Evolutionary conservation across 2,797 vertebrate genomes (phyloP).

Genomic region (Phalanger gymnotis): DNA sequence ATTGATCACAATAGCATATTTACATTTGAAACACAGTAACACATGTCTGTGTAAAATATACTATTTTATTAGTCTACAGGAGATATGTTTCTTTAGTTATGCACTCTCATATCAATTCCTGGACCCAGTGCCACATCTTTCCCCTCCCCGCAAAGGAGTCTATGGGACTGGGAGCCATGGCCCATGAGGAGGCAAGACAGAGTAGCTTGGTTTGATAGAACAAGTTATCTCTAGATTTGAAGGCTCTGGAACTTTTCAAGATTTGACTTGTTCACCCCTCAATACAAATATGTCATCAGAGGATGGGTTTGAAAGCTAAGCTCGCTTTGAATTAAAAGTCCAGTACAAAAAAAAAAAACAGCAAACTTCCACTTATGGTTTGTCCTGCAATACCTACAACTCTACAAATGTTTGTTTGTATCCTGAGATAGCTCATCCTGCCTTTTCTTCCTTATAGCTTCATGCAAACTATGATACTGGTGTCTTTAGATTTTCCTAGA

Average conservation of each 20-base stretch:
- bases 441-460: conserved; percentile 9
- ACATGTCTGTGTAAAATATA: too few relatives aligned
- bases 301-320: conserved; percentile 9
- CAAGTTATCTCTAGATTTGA: conserved; percentile 15
- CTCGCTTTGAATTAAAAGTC: conserved; percentile 21
- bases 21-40: too few relatives aligned
- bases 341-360: background rate
- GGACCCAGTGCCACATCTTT: background rate
- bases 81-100: background rate
- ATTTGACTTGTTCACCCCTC: background rate
- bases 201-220: background rate
- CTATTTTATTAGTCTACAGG: too few relatives aligned
- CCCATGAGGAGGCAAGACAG: background rate
- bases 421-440: background rate
- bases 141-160: background rate
- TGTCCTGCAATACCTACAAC: background rate
- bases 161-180: background rate
- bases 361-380: background rate
- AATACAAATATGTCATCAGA: background rate
- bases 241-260: conserved; percentile 1
- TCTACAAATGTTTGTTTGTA: conserved; percentile 1
- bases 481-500: conserved; percentile 68
- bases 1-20: too few relatives aligned
- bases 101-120: background rate
- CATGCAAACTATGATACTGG: conserved; percentile 60